A percentile compares a stretch with the other conserved stretches of the same genome.
These are phyloP conservation scores for Eumaeus atala DNA, from an alignment of 1,140 invertebrate genomes.

Conservation along the genomic window DNA sequence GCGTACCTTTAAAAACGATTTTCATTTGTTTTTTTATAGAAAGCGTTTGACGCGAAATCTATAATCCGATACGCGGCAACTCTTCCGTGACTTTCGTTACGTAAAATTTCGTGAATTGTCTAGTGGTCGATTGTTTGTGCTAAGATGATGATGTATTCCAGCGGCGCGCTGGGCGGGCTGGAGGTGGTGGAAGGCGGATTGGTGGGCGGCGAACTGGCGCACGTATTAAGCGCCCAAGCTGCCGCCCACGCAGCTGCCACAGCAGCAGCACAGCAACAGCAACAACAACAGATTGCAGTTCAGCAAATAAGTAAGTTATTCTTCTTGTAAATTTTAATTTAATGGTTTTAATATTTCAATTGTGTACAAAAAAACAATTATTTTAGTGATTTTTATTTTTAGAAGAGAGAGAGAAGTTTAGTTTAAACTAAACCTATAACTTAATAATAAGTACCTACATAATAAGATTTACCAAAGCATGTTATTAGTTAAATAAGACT, in stretches of 20 bases:
- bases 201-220: constrained; percentile 62
- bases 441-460: too few species aligned
- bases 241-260: constrained; percentile 60
- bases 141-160: constrained; percentile 69
- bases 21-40: constrained; percentile 26
- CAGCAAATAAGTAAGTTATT: constrained; percentile 58
- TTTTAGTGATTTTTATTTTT: neutral
- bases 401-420: too few species aligned
- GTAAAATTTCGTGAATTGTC: constrained; percentile 22
- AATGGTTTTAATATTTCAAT: constrained; percentile 2
- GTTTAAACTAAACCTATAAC: too few species aligned
- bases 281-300: constrained; percentile 56
- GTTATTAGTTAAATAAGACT: too few species aligned
- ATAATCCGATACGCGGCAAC: constrained; percentile 19
- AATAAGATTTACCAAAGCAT: too few species aligned
- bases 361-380: neutral
- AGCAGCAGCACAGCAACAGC: constrained; percentile 47
- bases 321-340: neutral
- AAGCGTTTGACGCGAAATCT: constrained; percentile 29
- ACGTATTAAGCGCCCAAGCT: constrained; percentile 59
- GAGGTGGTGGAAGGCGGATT: constrained; percentile 59
- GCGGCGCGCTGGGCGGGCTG: constrained; percentile 62
- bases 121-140: constrained; percentile 16
- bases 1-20: constrained; percentile 16
- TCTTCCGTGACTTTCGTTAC: constrained; percentile 24